A percentile compares a stretch with the other conserved stretches of the same genome.
These are phyloP conservation scores for Pangasius larnaudii DNA, from an alignment of 2,797 vertebrate species.

Conservation along the genomic window DNA sequence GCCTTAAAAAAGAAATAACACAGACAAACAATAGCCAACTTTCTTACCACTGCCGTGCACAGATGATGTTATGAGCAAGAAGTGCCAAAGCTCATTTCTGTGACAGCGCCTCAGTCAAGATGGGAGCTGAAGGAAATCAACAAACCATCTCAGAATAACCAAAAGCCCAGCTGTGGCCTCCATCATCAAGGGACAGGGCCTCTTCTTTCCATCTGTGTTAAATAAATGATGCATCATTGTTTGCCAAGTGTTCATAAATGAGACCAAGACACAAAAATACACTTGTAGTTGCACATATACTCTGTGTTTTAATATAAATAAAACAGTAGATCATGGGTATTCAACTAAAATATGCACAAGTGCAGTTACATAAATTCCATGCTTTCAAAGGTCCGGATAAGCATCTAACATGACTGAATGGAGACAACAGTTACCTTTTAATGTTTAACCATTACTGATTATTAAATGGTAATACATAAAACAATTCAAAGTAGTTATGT, in stretches of 20 bases:
- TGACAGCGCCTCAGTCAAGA: background rate
- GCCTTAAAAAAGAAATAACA: slow-evolving; percentile 19
- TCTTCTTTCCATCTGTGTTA: slow-evolving; percentile 3
- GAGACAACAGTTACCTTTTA: background rate
- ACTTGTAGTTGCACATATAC: background rate
- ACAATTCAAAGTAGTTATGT: background rate
- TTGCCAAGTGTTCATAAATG: slow-evolving; percentile 5
- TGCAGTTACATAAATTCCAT: background rate
- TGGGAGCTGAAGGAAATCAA: slow-evolving; percentile 23
- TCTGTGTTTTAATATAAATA: background rate
- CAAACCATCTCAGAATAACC: slow-evolving; percentile 10
- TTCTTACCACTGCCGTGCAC: background rate
- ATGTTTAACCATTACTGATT: background rate
- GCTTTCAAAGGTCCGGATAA: background rate
- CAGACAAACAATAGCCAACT: background rate
- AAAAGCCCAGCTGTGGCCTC: slow-evolving; percentile 35
- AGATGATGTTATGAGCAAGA: slow-evolving; percentile 22
- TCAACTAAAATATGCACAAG: background rate
- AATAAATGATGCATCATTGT: background rate
- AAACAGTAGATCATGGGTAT: background rate
- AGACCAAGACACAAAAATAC: slow-evolving; percentile 10
- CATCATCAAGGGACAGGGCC: background rate
- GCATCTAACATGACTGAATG: background rate
- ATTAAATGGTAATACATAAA: background rate
- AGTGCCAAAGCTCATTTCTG: slow-evolving; percentile 14